Evolutionary conservation across 2,797 vertebrate genomes (phyloP).

Genomic region (Pangasius krempfi): DNA sequence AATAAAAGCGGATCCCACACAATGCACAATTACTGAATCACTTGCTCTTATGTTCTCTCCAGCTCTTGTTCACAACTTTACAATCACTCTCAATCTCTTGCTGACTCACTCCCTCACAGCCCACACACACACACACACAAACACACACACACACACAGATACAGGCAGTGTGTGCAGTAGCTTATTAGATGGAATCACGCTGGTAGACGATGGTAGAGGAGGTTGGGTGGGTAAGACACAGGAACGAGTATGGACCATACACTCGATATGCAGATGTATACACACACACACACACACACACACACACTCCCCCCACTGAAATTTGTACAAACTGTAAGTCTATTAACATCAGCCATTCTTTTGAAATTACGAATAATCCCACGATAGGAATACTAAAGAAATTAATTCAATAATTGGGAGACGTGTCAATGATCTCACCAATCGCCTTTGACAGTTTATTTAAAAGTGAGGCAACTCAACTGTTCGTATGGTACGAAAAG

Average conservation of each 20-base stretch:
- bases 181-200: neutral
- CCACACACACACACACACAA: neutral
- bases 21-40: neutral
- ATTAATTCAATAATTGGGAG: neutral
- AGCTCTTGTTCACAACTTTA: neutral
- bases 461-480: too few relatives aligned
- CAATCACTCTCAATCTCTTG: neutral
- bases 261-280: neutral
- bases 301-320: neutral
- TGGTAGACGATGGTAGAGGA: neutral
- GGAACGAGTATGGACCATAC: neutral
- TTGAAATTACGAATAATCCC: neutral
- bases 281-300: too few relatives aligned
- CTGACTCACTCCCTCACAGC: neutral
- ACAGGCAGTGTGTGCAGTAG: neutral
- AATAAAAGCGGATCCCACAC: slow-evolving; percentile 24
- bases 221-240: neutral
- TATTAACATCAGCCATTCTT: neutral
- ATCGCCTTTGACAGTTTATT: neutral
- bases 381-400: neutral
- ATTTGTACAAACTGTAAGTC: neutral
- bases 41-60: neutral
- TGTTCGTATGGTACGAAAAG: too few relatives aligned
- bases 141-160: neutral
- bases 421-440: neutral